These are phyloP conservation scores for Drosophila biarmipes DNA, from an alignment of 1,140 invertebrate genomes.

Conservation along the genomic window DNA sequence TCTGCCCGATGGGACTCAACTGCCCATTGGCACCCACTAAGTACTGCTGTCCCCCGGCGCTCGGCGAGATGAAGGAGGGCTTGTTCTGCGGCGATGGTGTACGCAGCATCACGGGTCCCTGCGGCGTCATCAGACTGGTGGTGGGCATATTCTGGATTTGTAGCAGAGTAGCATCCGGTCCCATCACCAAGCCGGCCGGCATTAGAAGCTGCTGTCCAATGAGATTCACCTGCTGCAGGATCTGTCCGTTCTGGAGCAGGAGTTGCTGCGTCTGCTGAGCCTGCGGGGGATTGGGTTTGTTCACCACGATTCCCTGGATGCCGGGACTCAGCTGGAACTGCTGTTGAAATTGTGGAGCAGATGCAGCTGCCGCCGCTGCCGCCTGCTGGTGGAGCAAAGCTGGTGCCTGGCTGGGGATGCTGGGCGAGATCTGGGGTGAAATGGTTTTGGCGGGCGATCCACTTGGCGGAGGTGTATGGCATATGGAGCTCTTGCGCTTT, in stretches of 20 bases:
- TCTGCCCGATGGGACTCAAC: constrained; percentile 89
- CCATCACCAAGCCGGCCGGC: constrained; percentile 91
- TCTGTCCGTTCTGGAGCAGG: constrained; percentile 85
- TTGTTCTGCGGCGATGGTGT: constrained; percentile 90
- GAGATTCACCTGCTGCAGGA: constrained; percentile 91
- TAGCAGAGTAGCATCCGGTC: constrained; percentile 89
- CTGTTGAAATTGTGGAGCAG: constrained; percentile 86
- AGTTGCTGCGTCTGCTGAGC: constrained; percentile 90
- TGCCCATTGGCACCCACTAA: constrained; percentile 88
- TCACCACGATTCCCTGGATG: constrained; percentile 85
- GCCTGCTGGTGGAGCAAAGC: constrained; percentile 69
- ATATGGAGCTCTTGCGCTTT: constrained; percentile 56
- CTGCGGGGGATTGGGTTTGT: constrained; percentile 88
- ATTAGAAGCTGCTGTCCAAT: constrained; percentile 93
- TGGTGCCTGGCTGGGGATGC: constrained; percentile 78
- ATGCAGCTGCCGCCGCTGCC: constrained; percentile 33
- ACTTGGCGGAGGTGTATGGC: constrained; percentile 61
- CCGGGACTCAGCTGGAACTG: constrained; percentile 88
- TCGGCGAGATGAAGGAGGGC: constrained; percentile 90
- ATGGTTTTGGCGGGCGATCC: constrained; percentile 59
- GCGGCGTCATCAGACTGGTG: constrained; percentile 73
- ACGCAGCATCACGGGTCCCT: constrained; percentile 90
- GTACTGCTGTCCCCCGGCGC: constrained; percentile 89
- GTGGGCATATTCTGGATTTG: constrained; percentile 91
- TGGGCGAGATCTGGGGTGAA: constrained; percentile 82